Base-by-base conservation (phyloP, 2,113 vertebrate species). In the Brachirus orientalis region DNA sequence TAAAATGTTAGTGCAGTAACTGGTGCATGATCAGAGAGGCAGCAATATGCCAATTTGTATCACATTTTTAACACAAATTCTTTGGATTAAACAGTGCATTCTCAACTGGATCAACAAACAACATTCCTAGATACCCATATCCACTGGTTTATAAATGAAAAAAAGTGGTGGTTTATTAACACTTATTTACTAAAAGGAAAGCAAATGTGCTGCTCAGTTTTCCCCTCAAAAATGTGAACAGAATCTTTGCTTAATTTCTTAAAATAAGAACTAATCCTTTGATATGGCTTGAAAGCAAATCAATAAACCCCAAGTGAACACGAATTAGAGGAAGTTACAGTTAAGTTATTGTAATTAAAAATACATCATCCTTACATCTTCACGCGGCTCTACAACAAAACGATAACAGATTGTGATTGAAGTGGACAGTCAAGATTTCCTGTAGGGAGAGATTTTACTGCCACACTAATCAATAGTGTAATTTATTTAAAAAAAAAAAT, bases 401-500 rank as follows among this genome's bases (percentile, higher is more conserved):
- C n/a, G 11, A 11, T 18, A 16, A 16, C 20, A 40, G 22, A 50
- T n/a, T n/a, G n/a, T n/a, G n/a, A n/a, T n/a, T n/a, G n/a, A n/a
- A n/a, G n/a, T n/a, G n/a, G n/a, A n/a, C n/a, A n/a, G n/a, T n/a
- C n/a, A n/a, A n/a, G 61, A 60, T 33, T 7, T 53, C 38, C 44
- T 43, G 38, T n/a, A 1, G 20, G 48, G 40, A 59, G 18, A 20
- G 44, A 75, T 58, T 71, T 67, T 1, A 35, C 36, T 51, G 37
- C 60, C 44, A 48, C 35, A 57, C 12, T 53, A 58, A 67, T 68
- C 62, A 44, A 45, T 63, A 63, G 53, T n/a, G n/a, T n/a, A n/a
- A 6, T 38, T n/a, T 13, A 53, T 62, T 62, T 19, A 62, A n/a
- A n/a, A n/a, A n/a, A n/a, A n/a, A n/a, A n/a, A n/a, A n/a, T n/a